Base-by-base conservation (phyloP, 1,140 invertebrate genomes). In the Aphelinus atriplicis region DNA sequence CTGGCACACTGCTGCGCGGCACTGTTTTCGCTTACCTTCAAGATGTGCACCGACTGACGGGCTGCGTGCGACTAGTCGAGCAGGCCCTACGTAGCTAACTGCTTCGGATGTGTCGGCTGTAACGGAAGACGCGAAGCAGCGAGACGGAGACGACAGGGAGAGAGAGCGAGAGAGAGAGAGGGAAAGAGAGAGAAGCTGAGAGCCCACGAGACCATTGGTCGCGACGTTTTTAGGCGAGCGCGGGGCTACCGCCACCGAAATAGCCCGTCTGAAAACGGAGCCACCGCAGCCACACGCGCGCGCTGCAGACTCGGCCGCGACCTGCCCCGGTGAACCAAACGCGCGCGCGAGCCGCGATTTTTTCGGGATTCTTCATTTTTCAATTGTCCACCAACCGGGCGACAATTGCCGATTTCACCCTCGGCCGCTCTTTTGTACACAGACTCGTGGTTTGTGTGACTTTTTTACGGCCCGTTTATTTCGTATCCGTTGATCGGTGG, bases 21-120 rank as follows among this genome's bases (percentile, higher is more conserved):
- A 26, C 26, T 26, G 26, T 9, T 53, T 7, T 63, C 26, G 74
- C 85, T 87, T 87, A 87, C 86, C 86, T 86, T 86, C 78, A 82
- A 75, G 73, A 57, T 71, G 62, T 71, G 65, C 5, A 71, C 56
- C 73, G 82, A 81, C 79, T 79, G 81, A 80, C 68, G 68, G 70
- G 71, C 76, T 79, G 78, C 81, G 57, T 81, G 81, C 88, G 89
- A 90, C 89, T 88, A 88, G 88, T 86, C 87, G 87, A 89, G 87
- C 83, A 84, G 86, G 86, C 84, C 79, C 84, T 85, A 84, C 80
- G 86, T 83, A 89, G 89, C 87, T 89, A 88, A 90, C 89, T 90
- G 89, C 89, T 80, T 73, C 70, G 47, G 53, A 78, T 77, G 80
- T 71, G 69, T 78, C 75, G 76, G 76, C 26, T 26, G 80, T 77